phyloP scores from a whole-genome alignment of 2,797 vertebrate species.

The Botia almorhae region DNA sequence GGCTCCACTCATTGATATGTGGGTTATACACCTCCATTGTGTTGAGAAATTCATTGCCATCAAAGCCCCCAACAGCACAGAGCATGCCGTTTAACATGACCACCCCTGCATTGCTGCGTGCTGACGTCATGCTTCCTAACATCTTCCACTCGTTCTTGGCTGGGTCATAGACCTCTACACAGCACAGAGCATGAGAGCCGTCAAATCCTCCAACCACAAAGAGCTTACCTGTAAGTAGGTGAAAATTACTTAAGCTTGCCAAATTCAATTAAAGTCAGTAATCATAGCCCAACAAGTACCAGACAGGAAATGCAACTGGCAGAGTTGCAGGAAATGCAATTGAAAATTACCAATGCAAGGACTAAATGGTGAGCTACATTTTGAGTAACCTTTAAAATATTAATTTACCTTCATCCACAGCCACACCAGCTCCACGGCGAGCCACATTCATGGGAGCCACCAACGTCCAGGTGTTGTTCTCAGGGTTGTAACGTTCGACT shows the following conservation, averaged over 20 bases:
- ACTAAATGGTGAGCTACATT: neutral
- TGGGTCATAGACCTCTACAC: constrained; percentile 92
- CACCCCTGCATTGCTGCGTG: constrained; percentile 92
- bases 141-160: constrained; percentile 92
- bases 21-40: constrained; percentile 90
- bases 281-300: neutral
- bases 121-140: constrained; percentile 91
- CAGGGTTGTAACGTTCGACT: constrained; percentile 92
- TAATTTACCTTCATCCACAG: constrained; percentile 83
- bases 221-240: constrained; percentile 82
- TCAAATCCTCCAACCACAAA: constrained; percentile 95
- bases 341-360: too few relatives aligned
- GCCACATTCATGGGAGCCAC: constrained; percentile 94
- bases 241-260: neutral
- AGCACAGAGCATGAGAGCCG: constrained; percentile 89
- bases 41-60: constrained; percentile 97
- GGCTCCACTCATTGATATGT: constrained; percentile 90
- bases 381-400: neutral
- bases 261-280: neutral
- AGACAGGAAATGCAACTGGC: too few relatives aligned
- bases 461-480: constrained; percentile 94
- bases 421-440: constrained; percentile 89
- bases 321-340: too few relatives aligned
- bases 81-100: constrained; percentile 82
- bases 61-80: constrained; percentile 93